phyloP scores from a whole-genome alignment of 2,113 vertebrate species.

The Ivindomyrus marchei region DNA sequence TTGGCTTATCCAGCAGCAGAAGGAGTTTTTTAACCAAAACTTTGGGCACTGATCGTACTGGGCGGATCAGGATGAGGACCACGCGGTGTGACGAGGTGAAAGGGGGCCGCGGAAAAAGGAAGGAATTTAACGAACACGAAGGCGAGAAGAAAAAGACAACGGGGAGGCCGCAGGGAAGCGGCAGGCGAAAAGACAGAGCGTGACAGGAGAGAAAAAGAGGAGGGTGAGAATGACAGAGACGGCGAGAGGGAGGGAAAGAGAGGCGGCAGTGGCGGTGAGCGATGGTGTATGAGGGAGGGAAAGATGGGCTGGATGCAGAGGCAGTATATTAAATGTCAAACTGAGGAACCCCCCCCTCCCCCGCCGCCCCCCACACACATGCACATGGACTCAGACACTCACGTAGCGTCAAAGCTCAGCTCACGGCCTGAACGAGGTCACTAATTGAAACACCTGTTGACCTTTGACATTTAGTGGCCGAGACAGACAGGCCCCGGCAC shows the following conservation, averaged over 20 bases:
- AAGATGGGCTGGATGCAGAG: not conserved
- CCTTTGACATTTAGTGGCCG: not conserved
- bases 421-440: not conserved
- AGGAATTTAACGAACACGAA: not conserved
- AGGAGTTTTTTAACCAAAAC: not conserved
- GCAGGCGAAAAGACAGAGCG: not conserved
- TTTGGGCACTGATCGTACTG: not conserved
- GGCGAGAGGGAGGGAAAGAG: constrained; percentile 26
- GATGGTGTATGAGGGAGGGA: constrained; percentile 26
- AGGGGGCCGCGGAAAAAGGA: not conserved
- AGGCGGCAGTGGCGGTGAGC: not conserved
- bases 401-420: not conserved
- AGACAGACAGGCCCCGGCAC: too few relatives aligned
- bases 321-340: constrained; percentile 22
- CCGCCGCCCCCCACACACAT: not conserved
- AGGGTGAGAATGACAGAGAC: constrained; percentile 24
- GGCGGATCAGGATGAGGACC: not conserved
- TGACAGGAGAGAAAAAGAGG: not conserved
- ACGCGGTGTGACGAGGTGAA: not conserved
- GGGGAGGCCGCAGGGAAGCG: not conserved
- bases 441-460: not conserved
- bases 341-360: not conserved
- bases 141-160: not conserved
- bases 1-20: not conserved
- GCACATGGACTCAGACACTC: not conserved